Conservation (phyloP, 2,888 invertebrate species). For the Drosophila formosana region DNA sequence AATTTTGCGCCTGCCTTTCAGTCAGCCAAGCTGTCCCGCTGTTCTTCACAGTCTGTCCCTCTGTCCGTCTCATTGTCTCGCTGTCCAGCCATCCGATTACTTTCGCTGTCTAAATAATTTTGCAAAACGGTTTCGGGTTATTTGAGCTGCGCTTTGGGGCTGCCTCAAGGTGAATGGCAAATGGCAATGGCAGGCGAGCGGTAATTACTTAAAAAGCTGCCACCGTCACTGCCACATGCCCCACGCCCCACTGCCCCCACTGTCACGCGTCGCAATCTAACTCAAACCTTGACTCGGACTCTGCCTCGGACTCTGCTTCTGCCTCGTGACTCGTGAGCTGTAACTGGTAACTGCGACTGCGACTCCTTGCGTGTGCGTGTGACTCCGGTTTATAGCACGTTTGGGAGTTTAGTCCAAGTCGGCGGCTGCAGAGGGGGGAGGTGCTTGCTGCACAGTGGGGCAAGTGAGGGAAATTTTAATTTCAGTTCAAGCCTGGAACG, state of each 20-base stretch:
- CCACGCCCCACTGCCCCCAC: neutral
- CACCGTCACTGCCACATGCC: constrained; percentile 6
- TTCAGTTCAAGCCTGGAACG: no score
- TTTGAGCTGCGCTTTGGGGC: constrained; percentile 64
- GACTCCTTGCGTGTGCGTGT: constrained; percentile 47
- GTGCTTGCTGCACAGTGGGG: constrained; percentile 18
- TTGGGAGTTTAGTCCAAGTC: constrained; percentile 45
- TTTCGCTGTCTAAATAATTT: constrained; percentile 78
- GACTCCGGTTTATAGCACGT: constrained; percentile 69
- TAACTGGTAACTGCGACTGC: constrained; percentile 3
- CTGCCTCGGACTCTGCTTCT: constrained; percentile 4
- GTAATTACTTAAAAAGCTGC: constrained; percentile 74
- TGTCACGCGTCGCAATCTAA: constrained; percentile 14
- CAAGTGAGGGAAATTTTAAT: neutral
- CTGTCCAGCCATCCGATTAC: constrained; percentile 65
- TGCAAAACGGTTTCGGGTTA: constrained; percentile 70
- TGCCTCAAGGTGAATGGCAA: constrained; percentile 75
- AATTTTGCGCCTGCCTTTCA: constrained; percentile 44
- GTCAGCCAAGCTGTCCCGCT: constrained; percentile 12
- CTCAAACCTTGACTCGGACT: constrained; percentile 15
- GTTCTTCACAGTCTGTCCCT: constrained; percentile 8
- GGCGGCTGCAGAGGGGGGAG: neutral
- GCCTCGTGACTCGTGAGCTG: constrained; percentile 32
- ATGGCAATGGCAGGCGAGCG: constrained; percentile 38
- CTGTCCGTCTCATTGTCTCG: constrained; percentile 5